Evolutionary conservation across 2,888 invertebrate genomes (phyloP).

Genomic region (Ellobium chinense): DNA sequence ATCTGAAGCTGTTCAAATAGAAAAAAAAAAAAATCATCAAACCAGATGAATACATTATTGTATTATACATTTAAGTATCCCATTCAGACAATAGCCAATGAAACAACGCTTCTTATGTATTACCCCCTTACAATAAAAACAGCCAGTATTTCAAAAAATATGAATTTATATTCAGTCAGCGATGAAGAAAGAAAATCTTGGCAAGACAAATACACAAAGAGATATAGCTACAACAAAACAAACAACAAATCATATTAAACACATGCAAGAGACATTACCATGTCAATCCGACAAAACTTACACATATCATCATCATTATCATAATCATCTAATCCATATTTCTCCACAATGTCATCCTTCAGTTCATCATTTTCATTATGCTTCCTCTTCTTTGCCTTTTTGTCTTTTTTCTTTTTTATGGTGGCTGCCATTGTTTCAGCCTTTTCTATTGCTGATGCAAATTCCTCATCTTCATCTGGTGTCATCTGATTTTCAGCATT

Average conservation of each 20-base stretch:
- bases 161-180: too few relatives aligned
- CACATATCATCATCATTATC: conserved; percentile 76
- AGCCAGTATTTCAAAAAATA: too few relatives aligned
- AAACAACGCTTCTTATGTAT: too few relatives aligned
- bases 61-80: too few relatives aligned
- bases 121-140: too few relatives aligned
- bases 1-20: conserved; percentile 31
- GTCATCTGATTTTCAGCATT: conserved; percentile 8
- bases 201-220: too few relatives aligned
- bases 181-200: too few relatives aligned
- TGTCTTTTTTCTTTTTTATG: conserved; percentile 27
- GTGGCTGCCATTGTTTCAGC: conserved; percentile 33
- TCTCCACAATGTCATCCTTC: conserved; percentile 84
- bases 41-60: too few relatives aligned
- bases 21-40: not conserved
- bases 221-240: too few relatives aligned
- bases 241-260: too few relatives aligned
- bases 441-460: conserved; percentile 24
- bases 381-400: conserved; percentile 17
- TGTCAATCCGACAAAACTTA: too few relatives aligned
- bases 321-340: conserved; percentile 81
- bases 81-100: too few relatives aligned
- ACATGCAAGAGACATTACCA: not conserved
- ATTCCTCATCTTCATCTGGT: conserved; percentile 32
- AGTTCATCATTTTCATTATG: conserved; percentile 44